Conservation (phyloP, 2,888 invertebrate species). For the Gryllus longicercus region DNA sequence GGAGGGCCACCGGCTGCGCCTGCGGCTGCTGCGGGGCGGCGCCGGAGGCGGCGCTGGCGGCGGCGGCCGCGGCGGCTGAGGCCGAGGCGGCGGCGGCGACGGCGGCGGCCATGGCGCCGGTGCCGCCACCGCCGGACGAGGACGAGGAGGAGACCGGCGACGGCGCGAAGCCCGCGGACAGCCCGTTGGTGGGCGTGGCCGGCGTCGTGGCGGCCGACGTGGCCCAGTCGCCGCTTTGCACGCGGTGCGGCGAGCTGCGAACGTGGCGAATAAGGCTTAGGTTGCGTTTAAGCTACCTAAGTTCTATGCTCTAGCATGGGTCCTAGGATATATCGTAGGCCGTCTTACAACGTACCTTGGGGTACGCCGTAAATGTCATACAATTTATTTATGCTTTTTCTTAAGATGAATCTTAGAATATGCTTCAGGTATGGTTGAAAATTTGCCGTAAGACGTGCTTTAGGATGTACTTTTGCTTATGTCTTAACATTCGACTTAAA, state of each 20-base stretch:
- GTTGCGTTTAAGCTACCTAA: no score
- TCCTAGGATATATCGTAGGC: no score
- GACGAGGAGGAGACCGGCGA: slow-evolving; percentile 2
- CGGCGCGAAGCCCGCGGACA: slow-evolving; percentile 21
- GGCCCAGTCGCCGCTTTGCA: neutral
- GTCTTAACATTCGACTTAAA: no score
- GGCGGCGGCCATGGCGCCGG: neutral
- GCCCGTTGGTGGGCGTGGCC: neutral
- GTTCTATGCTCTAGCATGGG: no score
- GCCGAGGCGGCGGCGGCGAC: slow-evolving; percentile 24
- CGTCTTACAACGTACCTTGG: no score
- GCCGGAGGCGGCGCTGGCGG: neutral
- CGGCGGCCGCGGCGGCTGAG: slow-evolving; percentile 28
- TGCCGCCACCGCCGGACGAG: neutral
- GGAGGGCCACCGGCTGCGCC: slow-evolving; percentile 26
- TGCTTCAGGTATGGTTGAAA: no score
- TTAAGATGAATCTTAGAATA: no score
- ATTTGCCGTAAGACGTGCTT: no score
- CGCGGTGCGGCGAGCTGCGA: neutral
- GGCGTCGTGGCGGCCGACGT: neutral
- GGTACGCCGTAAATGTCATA: no score
- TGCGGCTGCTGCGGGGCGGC: slow-evolving; percentile 19
- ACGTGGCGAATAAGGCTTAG: no score
- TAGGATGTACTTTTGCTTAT: no score
- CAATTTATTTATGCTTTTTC: no score